Percentiles rank a stretch among this genome's conserved stretches.
Evolutionary conservation across 1,140 invertebrate genomes (phyloP).

Genomic region (Drosophila subobscura): DNA sequence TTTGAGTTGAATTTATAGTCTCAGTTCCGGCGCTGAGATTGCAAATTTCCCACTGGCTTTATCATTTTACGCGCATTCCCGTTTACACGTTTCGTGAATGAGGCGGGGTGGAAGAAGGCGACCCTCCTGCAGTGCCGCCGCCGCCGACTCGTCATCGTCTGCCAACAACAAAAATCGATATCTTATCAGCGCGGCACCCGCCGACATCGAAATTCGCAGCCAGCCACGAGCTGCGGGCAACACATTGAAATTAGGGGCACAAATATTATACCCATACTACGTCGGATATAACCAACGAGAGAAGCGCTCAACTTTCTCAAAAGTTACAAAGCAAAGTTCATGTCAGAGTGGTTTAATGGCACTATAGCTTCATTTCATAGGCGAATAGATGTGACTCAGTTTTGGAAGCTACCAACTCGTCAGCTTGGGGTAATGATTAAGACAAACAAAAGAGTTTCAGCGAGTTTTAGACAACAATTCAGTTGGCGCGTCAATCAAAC

Average conservation of each 20-base stretch:
- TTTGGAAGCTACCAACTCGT: constrained; percentile 18
- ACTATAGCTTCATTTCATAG: constrained; percentile 1
- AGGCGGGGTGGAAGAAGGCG: not conserved
- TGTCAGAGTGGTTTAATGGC: not conserved
- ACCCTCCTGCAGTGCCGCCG: not conserved
- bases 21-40: constrained; percentile 19
- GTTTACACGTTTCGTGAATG: constrained; percentile 32
- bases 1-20: constrained; percentile 10
- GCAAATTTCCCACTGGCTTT: constrained; percentile 4
- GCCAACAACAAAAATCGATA: constrained; percentile 59
- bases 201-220: not conserved
- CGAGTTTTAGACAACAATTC: not conserved
- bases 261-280: not conserved
- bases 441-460: not conserved
- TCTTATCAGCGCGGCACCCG: constrained; percentile 53
- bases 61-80: constrained; percentile 28
- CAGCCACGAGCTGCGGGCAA: not conserved
- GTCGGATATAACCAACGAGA: too few species aligned
- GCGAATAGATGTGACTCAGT: constrained; percentile 24
- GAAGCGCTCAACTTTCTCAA: not conserved
- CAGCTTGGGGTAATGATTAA: constrained; percentile 7
- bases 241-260: not conserved
- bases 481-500: not conserved
- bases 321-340: constrained; percentile 11
- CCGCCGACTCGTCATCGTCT: not conserved